Base-by-base conservation (phyloP, 2,113 vertebrate genomes). In the Pantherophis guttatus region DNA sequence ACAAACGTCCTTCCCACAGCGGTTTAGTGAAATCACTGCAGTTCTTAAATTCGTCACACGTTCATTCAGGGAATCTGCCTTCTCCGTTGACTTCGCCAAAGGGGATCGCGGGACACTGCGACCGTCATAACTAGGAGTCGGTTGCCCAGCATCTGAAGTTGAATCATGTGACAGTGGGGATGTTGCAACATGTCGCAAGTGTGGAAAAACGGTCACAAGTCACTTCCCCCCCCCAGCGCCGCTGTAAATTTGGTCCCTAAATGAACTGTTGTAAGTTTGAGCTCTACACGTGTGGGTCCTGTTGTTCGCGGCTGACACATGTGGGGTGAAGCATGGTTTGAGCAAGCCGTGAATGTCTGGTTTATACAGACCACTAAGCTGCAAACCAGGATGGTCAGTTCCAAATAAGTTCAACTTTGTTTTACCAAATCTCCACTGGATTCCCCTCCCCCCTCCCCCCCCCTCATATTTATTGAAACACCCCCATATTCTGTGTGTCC, bases 161-260 rank as follows among this genome's bases (percentile, higher is more conserved):
- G 11, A 26, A 29, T 4, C 24, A 26, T 3, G 8, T 62, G 59
- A 62, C 59, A 0, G 10, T 29, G 10, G 59, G 59, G 26, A 29
- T 12, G 59, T 5, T 29, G 26, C 26, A 3, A 4, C 24, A 1
- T 44, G 9, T 62, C 9, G 1, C 3, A 29, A 65, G 59, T 65
- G 59, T 24, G 54, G 23, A 58, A 23, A 59, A 24, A 59, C 12
- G 23, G 23, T 6, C 2, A 2, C 8, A 8, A 11, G 1, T 65
- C 26, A 1, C 26, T 10, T 29, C 5, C 12, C 12, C 0, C 1
- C 21, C 52, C 1, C 8, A 65, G 59, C 0, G 24, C 24, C 24
- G 0, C 58, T 26, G 58, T 65, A 65, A 65, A 26, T 65, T 65
- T 29, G 26, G 59, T 1, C 59, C 29, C 59, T 65, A 29, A 65